Evolutionary conservation across 2,888 invertebrate genomes (phyloP).

Genomic region (Electrophaes corylata): DNA sequence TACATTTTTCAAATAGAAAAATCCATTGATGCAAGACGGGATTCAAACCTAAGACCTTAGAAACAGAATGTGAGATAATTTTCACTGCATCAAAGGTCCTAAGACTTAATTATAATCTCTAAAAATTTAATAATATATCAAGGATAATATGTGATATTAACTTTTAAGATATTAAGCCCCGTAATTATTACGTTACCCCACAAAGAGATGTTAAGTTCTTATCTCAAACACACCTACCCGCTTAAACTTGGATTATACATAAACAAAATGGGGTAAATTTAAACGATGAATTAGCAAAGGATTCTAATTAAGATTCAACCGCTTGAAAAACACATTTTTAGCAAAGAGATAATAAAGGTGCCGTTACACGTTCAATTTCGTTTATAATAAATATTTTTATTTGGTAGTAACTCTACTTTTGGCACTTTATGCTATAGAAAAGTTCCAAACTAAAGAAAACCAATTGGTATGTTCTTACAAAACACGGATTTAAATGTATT

Average conservation of each 20-base stretch:
- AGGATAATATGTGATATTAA: constrained; percentile 6
- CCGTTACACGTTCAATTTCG: constrained; percentile 1
- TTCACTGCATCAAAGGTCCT: too few species aligned
- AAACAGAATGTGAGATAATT: too few species aligned
- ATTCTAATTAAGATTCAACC: constrained; percentile 46
- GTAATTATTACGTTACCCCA: constrained; percentile 25
- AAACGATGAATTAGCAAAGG: constrained; percentile 49
- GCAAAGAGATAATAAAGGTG: constrained; percentile 7
- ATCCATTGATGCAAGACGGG: too few species aligned
- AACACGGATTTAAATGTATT: too few species aligned
- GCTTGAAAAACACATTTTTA: constrained; percentile 40
- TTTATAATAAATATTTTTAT: background rate
- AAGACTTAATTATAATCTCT: background rate
- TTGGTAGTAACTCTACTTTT: background rate
- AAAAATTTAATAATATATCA: background rate
- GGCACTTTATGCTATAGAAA: too few species aligned
- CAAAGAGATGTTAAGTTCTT: constrained; percentile 28
- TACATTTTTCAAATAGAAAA: too few species aligned
- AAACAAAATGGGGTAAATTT: constrained; percentile 44
- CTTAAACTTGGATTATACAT: constrained; percentile 42
- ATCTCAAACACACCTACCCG: constrained; percentile 44
- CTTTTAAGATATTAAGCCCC: constrained; percentile 7
- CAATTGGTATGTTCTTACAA: background rate
- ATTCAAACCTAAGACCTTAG: too few species aligned
- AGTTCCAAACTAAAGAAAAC: background rate